These are phyloP conservation scores for Notolepis coatsorum DNA, from an alignment of 2,797 vertebrate genomes.

Conservation along the genomic window DNA sequence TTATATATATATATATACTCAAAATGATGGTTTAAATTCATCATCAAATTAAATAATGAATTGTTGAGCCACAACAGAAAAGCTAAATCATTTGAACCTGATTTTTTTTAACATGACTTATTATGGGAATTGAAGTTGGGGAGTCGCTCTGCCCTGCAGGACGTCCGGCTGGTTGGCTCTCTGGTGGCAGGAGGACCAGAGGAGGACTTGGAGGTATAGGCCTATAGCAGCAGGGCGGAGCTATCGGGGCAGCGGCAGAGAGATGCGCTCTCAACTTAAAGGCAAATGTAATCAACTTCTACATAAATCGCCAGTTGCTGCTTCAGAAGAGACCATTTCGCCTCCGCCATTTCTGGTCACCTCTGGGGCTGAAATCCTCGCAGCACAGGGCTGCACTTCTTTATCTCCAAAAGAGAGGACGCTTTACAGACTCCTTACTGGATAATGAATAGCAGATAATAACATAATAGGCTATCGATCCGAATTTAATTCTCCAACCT, in stretches of 20 bases:
- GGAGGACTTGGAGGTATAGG: constrained; percentile 65
- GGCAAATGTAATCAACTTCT: constrained; percentile 68
- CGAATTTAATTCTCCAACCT: neutral
- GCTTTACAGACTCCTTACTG: neutral
- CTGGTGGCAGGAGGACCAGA: constrained; percentile 62
- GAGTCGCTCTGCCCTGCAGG: constrained; percentile 51
- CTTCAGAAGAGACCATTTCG: constrained; percentile 23
- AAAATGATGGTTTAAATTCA: too few species aligned
- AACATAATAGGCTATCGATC: neutral
- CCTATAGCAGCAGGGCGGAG: constrained; percentile 67
- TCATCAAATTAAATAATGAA: too few species aligned
- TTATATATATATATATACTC: too few species aligned
- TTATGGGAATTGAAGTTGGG: constrained; percentile 62
- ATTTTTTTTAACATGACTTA: too few species aligned
- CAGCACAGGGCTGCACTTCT: neutral
- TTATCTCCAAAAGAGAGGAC: too few species aligned
- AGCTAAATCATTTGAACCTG: too few species aligned
- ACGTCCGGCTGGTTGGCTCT: constrained; percentile 53
- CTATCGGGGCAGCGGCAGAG: constrained; percentile 53
- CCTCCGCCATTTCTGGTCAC: constrained; percentile 10
- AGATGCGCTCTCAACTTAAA: constrained; percentile 69
- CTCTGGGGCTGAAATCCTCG: neutral
- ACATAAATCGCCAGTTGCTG: constrained; percentile 55
- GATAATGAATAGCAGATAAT: neutral
- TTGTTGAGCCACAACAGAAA: too few species aligned